A percentile compares a stretch with the other conserved stretches of the same genome.
phyloP scores from a whole-genome alignment of 2,113 vertebrate species.

The Nibea coibor region DNA sequence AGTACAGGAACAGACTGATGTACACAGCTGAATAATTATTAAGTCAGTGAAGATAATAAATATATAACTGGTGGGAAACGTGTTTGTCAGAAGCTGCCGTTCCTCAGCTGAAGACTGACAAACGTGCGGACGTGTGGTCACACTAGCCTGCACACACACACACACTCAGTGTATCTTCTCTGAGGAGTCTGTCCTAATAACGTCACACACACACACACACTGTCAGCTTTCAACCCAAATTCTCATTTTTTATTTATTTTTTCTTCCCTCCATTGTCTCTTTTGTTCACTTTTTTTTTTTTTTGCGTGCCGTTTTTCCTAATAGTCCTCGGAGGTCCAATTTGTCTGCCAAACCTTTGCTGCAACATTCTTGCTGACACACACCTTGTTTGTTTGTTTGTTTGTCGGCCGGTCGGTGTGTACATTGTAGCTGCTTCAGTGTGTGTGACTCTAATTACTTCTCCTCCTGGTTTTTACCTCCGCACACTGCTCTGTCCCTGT shows the following conservation, averaged over 20 bases:
- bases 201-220: neutral
- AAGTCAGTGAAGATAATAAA: slow-evolving; percentile 20
- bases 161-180: neutral
- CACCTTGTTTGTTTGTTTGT: slow-evolving; percentile 13
- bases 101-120: slow-evolving; percentile 3
- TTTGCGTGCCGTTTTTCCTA: slow-evolving; percentile 10
- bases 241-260: neutral
- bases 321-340: slow-evolving; percentile 40
- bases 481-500: neutral
- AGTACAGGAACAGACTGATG: slow-evolving; percentile 62
- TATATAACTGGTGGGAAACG: slow-evolving; percentile 16
- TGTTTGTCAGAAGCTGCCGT: slow-evolving; percentile 28
- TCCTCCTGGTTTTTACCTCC: slow-evolving; percentile 18
- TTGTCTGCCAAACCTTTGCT: slow-evolving; percentile 36
- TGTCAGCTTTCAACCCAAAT: neutral
- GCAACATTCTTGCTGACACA: slow-evolving; percentile 15
- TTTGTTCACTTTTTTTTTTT: slow-evolving; percentile 5
- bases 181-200: neutral
- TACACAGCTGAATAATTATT: slow-evolving; percentile 60
- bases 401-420: slow-evolving; percentile 14
- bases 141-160: neutral
- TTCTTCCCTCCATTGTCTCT: neutral
- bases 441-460: slow-evolving; percentile 31
- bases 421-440: slow-evolving; percentile 8
- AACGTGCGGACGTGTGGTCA: neutral